Evolutionary conservation across 2,113 vertebrate genomes (phyloP).

Genomic region (Anthoscopus minutus): DNA sequence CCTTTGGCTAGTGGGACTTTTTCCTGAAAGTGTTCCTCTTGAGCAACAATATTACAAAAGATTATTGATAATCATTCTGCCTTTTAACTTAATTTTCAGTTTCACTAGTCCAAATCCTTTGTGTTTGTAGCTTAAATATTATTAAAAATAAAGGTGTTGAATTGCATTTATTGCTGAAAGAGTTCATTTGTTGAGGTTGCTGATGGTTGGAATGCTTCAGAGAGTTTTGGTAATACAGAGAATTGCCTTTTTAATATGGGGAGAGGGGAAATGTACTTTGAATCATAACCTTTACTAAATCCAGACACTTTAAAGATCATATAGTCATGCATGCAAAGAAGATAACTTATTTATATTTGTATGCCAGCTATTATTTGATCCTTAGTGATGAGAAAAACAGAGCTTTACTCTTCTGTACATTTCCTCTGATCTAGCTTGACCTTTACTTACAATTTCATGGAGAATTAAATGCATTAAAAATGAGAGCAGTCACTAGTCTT

Average conservation of each 20-base stretch:
- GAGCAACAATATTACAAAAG: neutral
- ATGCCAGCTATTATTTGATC: neutral
- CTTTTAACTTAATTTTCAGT: neutral
- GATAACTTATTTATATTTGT: neutral
- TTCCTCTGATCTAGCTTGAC: neutral
- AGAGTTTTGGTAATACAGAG: neutral
- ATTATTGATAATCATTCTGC: neutral
- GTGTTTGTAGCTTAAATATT: neutral
- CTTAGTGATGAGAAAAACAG: neutral
- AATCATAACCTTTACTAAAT: neutral
- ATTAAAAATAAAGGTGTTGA: neutral
- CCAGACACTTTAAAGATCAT: neutral
- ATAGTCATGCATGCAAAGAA: neutral
- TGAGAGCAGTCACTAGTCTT: neutral
- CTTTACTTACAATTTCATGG: neutral
- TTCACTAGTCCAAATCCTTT: neutral
- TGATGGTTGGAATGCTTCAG: neutral
- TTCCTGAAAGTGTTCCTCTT: neutral
- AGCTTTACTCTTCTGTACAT: neutral
- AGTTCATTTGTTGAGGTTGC: neutral
- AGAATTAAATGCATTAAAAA: neutral
- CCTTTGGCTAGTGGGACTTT: neutral
- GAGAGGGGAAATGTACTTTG: neutral
- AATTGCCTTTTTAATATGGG: neutral
- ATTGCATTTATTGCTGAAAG: neutral